Base-by-base conservation (phyloP, 2,888 invertebrate species). In the Drosophila testacea region DNA sequence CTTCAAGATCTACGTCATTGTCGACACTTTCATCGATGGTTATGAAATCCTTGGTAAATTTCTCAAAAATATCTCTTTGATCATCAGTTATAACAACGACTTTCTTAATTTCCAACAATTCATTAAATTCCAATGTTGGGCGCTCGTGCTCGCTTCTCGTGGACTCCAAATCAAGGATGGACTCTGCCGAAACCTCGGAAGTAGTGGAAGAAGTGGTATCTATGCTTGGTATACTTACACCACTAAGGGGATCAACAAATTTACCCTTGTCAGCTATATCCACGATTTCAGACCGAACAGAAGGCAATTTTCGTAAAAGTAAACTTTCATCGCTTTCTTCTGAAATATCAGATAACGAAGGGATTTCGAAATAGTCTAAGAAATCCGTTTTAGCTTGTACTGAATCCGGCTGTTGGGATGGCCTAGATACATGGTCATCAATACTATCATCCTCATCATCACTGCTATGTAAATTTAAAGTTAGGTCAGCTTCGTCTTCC, bases 191-290 rank as follows among this genome's bases (percentile, higher is more conserved):
- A 7, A 13, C 4, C 42, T 41, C 13, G 6, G 50, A 10, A 5
- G 6, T 13, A 6, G 28, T 11, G 5, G 34, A 27, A 16, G 28
- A 11, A 13, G 38, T 2, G 10, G 13, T 13, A 1, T 10, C 1
- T 2, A 7, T 13, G 10, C 4, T 16, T 7, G 11, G 6, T 0
- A 28, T 4, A 13, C 22, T 13, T 9, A 13, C 2, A 0, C 69
- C 79, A 1, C 71, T 66, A 6, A 80, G 13, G 0, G 84, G 73
- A 56, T 85, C 32, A 2, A 69, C 79, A 77, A 86, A 86, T 2
- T 6, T 4, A 0, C 71, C 79, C 1, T 6, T 7, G 38, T 83
- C 79, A 4, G 6, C 4, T 0, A 7, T 2, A 5, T 4, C n/a
- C 4, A n/a, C 27, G 6, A 0, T 1, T 13, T 13, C 7, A 4